These are phyloP conservation scores for Lucifuga dentata DNA, from an alignment of 2,113 vertebrate species.

Conservation along the genomic window DNA sequence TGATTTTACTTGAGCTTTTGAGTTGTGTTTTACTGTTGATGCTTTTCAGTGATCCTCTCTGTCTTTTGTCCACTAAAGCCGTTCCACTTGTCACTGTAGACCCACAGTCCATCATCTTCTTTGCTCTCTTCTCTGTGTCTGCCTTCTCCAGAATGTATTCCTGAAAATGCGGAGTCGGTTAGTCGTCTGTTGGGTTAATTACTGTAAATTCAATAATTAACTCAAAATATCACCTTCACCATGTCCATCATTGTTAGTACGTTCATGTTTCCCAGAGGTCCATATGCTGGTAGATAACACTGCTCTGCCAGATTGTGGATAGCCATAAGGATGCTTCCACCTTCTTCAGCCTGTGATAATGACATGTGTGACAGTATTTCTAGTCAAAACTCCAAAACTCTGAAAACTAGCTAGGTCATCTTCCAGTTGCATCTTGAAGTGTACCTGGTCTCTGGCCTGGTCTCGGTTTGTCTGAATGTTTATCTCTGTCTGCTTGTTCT, in stretches of 20 bases:
- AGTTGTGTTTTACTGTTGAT: constrained; percentile 61
- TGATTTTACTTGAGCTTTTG: constrained; percentile 73
- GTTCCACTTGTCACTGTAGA: constrained; percentile 40
- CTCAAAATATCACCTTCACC: constrained; percentile 78
- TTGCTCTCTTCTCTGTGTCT: constrained; percentile 66
- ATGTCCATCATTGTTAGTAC: constrained; percentile 77
- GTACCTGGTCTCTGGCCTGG: constrained; percentile 77
- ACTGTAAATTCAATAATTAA: not conserved
- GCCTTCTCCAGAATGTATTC: constrained; percentile 83
- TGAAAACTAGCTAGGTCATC: not conserved
- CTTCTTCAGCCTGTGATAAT: constrained; percentile 73
- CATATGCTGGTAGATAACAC: constrained; percentile 73
- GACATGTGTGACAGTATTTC: not conserved
- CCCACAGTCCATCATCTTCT: constrained; percentile 48
- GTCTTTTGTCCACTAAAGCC: constrained; percentile 42
- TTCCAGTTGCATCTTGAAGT: not conserved
- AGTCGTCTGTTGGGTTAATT: not conserved
- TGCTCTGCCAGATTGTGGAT: constrained; percentile 79
- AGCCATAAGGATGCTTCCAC: constrained; percentile 70
- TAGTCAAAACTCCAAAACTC: not conserved
- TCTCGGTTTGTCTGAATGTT: constrained; percentile 65
- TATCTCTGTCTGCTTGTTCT: constrained; percentile 74
- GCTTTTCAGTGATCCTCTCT: constrained; percentile 54
- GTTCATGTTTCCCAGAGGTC: constrained; percentile 59
- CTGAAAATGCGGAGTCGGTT: constrained; percentile 59